Evolutionary conservation across 2,113 vertebrate genomes (phyloP), one percentile per base, ranked within the genome.

Genomic region (Lepus timidus): DNA sequence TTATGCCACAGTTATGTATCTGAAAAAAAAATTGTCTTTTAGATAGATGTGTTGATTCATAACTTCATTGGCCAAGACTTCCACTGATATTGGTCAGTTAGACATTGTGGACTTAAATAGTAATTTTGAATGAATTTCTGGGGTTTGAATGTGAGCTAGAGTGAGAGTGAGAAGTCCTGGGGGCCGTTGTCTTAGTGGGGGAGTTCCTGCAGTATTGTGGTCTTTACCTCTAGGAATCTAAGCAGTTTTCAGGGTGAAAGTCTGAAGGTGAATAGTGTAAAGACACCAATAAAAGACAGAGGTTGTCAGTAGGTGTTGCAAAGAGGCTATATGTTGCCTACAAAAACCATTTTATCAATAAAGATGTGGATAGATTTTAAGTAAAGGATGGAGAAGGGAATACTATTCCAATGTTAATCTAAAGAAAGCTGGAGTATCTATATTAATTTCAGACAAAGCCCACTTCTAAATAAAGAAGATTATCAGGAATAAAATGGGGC

Each of bases 1-100:
- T 70, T 70, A n/a, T 70, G 31, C 62, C n/a, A 52, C 39, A 22
- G 51, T 87, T 49, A 9, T 87, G 23, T 71, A 76, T 31, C 82
- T 76, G 52, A 87, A 87, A 93, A 87, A 93, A 91, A 82, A 23
- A 52, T 55, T 31, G 23, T 83, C 62, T 91, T 75, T 52, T 55
- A 87, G 33, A 61, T 55, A 87, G 29, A 61, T 70, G 12, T 68
- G 62, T 23, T 82, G 20, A 73, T 36, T 65, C 17, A 61, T 85
- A 55, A 71, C 33, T 39, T 84, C 7, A 36, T 31, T 89, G 13
- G 17, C 44, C 33, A 8, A 71, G 29, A 67, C 55, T 71, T 55
- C 31, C 13, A 68, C 1, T 76, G 88, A 49, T 14, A 10, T 90
- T 70, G 44, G 33, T 76, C 12, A 84, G 1, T 71, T 88, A 84